These are phyloP conservation scores for Tachina lurida DNA, from an alignment of 2,888 invertebrate genomes.

Conservation along the genomic window DNA sequence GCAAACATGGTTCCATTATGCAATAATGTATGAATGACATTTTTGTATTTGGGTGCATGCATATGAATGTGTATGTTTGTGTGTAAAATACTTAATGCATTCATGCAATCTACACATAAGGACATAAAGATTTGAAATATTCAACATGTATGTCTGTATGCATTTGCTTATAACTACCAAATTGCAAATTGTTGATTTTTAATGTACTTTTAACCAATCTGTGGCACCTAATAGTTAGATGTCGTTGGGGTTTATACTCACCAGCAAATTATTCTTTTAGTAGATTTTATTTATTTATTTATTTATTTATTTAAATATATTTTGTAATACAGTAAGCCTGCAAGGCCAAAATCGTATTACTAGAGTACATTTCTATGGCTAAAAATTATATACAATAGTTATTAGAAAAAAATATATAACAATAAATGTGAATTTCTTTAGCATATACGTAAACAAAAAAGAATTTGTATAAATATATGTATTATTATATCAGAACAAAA, in stretches of 20 bases:
- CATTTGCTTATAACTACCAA: constrained; percentile 13
- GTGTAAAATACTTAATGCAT: constrained; percentile 16
- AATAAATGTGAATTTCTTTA: no score
- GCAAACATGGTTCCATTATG: constrained; percentile 33
- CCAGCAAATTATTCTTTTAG: no score
- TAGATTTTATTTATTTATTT: no score
- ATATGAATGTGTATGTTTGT: neutral
- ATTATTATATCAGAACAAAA: no score
- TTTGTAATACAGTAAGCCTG: no score
- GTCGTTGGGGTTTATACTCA: neutral
- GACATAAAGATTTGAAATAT: constrained; percentile 45
- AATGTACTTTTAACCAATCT: constrained; percentile 29
- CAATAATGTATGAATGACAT: constrained; percentile 40
- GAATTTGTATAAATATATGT: no score
- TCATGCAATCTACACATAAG: neutral
- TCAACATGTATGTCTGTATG: constrained; percentile 24
- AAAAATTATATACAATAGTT: no score
- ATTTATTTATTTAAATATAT: no score
- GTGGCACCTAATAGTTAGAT: constrained; percentile 14
- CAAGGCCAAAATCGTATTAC: no score
- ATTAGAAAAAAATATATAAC: no score
- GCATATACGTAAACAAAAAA: no score
- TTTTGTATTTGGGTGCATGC: neutral
- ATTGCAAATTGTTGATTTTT: constrained; percentile 42
- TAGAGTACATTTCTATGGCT: no score